phyloP scores from a whole-genome alignment of 2,113 vertebrate genomes.

The Tachuris rubrigastra region DNA sequence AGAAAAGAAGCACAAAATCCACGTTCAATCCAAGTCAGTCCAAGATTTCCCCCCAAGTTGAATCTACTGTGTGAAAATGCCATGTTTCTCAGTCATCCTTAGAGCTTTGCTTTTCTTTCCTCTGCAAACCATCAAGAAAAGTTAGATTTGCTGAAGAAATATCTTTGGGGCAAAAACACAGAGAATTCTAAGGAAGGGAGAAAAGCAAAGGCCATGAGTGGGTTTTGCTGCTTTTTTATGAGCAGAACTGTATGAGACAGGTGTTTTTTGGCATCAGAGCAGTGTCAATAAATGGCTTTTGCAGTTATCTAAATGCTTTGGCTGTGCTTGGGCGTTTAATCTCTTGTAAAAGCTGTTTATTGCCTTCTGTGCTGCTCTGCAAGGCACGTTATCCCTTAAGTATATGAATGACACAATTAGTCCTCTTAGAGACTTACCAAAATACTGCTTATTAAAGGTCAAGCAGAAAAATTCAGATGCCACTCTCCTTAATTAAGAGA shows the following conservation, averaged over 20 bases:
- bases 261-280: not conserved
- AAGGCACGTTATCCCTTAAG: slow-evolving; percentile 30
- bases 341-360: slow-evolving; percentile 66
- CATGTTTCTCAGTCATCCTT: not conserved
- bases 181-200: not conserved
- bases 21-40: not conserved
- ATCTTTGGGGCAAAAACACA: not conserved
- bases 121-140: not conserved
- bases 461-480: slow-evolving; percentile 24
- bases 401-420: not conserved
- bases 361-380: not conserved
- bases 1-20: not conserved
- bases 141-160: not conserved
- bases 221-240: not conserved
- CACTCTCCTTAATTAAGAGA: slow-evolving; percentile 3
- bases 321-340: slow-evolving; percentile 48
- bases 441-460: slow-evolving; percentile 33
- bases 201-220: not conserved
- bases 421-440: slow-evolving; percentile 10
- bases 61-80: not conserved
- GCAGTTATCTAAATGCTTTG: slow-evolving; percentile 53
- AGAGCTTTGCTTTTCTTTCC: not conserved
- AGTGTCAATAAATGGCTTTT: slow-evolving; percentile 29
- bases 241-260: not conserved
- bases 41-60: not conserved